Base-by-base conservation (phyloP, 2,113 vertebrate genomes). In the Phasianus colchicus region DNA sequence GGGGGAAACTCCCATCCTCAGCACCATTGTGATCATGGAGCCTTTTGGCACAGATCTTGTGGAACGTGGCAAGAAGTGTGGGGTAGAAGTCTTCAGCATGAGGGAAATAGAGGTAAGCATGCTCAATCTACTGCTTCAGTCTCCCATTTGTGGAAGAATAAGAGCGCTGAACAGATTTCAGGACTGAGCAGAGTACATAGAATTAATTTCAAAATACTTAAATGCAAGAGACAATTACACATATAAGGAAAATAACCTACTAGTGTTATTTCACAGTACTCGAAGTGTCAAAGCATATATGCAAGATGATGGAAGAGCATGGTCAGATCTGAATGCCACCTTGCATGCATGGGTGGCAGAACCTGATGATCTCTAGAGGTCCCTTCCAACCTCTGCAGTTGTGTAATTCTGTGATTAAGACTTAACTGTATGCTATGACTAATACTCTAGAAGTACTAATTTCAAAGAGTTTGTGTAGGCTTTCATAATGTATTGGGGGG, bases 21-120 rank as follows among this genome's bases (percentile, higher is more conserved):
- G 98, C 95, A 98, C 96, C 8, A 94, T 99, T 25, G 92, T 99
- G 61, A 65, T 99, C 76, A 99, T 99, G 96, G 99, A 99, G 57
- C 52, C 97, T 38, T 98, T 98, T 60, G 97, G 98, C 18, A 42
- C 13, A 4, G 98, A 99, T 25, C 98, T 99, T 63, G 96, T 98
- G 66, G 94, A 98, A 24, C 97, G 92, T 60, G 99, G 98, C 88
- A 96, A 97, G 76, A 98, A 98, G 60, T 97, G 93, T 61, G 98
- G 98, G 9, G 97, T 99, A 5, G 98, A 99, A 63, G 19, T 99
- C 57, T 77, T 98, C 84, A 99, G 98, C 87, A 86, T 99, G 91
- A 98, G 95, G 91, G 97, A 98, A 18, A 47, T 99, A 65, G 99
- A 99, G 98, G 99, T 99, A 87, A 98, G 96, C 71, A 5, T 1